Base-by-base conservation (phyloP, 2,113 vertebrate genomes). In the Oryzias curvinotus region DNA sequence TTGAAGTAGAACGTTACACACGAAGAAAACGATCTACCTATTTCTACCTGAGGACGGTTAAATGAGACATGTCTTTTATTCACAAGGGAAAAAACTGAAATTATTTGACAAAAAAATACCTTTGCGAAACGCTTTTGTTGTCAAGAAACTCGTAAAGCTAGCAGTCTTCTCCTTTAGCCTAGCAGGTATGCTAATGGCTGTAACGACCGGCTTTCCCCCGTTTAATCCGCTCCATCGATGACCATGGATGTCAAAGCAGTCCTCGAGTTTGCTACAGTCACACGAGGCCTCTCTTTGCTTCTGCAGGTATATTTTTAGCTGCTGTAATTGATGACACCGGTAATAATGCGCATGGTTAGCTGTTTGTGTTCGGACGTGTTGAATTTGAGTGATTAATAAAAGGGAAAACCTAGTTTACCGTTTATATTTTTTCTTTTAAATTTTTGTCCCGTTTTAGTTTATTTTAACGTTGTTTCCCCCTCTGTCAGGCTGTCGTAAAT, bases 401-500 rank as follows among this genome's bases (percentile, higher is more conserved):
- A 8, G 28, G 28, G 7, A 30, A 30, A 30, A 1, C 8, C 10
- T 2, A 36, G 36, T 36, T 36, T 12, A 36, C 12, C 36, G 10
- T 12, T 36, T 36, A 12, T 2, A 3, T 3, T 36, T 36, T 36
- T 36, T 8, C 8, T 36, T 36, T 10, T 4, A 10, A 3, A 6
- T 15, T 25, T 48, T 52, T 30, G 4, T 19, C 10, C 13, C 16
- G 46, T 49, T 7, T 67, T 21, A 23, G 16, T 43, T 62, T 47
- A 10, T 57, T 51, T 70, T 30, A 17, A n/a, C 62, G 21, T 14
- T 0, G 10, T 28, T 15, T 25, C 3, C 56, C 50, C 52, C 58
- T 46, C 0, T 28, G 26, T 5, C 85, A 99, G 97, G 95, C 93
- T 26, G 56, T 93, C 17, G 92, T 97, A 48, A 97, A 99, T 65